These are phyloP conservation scores for Nudaria mundana DNA, from an alignment of 2,888 invertebrate species.

Conservation along the genomic window DNA sequence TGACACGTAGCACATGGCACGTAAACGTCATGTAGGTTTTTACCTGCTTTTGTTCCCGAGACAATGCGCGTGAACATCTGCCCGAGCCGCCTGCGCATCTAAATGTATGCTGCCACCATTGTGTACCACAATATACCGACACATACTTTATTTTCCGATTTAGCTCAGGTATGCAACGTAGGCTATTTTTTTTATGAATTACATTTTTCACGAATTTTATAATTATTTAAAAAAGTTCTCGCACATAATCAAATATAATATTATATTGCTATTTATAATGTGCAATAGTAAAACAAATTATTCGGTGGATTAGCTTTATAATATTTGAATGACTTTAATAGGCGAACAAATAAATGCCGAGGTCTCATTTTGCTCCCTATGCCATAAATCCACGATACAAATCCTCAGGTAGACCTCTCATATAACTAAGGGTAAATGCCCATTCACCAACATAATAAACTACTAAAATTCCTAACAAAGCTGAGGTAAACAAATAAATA, in stretches of 20 bases:
- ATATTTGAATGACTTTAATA: constrained; percentile 31
- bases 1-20: constrained; percentile 77
- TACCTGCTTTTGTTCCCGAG: constrained; percentile 75
- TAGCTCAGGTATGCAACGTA: too few species aligned
- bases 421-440: constrained; percentile 59
- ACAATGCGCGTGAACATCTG: constrained; percentile 76
- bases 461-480: too few species aligned
- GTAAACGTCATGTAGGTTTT: constrained; percentile 52
- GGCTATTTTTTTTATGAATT: neutral
- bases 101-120: constrained; percentile 37
- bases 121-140: constrained; percentile 42
- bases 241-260: too few species aligned
- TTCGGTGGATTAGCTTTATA: constrained; percentile 14
- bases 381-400: constrained; percentile 44
- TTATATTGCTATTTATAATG: neutral
- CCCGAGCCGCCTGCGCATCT: constrained; percentile 64
- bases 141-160: too few species aligned
- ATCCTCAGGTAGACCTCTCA: constrained; percentile 59
- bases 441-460: constrained; percentile 36
- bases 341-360: constrained; percentile 36
- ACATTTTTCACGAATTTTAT: neutral
- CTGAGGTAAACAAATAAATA: too few species aligned
- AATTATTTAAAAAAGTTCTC: too few species aligned
- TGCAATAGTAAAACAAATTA: constrained; percentile 22
- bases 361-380: constrained; percentile 42